Conservation (phyloP, 2,888 invertebrate genomes). For the Eupithecia tripunctaria region DNA sequence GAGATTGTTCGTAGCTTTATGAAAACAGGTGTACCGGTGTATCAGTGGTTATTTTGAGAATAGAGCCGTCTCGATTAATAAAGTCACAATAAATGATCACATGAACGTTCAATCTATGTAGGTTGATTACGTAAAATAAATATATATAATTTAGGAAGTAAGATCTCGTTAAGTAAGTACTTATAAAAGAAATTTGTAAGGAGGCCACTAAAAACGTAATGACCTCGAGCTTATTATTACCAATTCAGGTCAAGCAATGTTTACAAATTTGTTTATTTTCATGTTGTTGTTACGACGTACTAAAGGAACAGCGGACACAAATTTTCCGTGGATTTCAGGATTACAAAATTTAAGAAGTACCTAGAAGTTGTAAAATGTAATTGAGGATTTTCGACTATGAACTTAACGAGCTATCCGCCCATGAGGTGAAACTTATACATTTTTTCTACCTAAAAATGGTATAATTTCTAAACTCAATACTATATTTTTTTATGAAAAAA, state of each 20-base stretch:
- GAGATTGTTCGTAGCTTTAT: no score
- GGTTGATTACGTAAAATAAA: slow-evolving; percentile 17
- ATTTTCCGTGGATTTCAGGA: slow-evolving; percentile 19
- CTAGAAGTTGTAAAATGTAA: not conserved
- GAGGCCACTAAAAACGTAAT: slow-evolving; percentile 37
- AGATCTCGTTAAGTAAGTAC: slow-evolving; percentile 24
- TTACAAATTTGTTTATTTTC: slow-evolving; percentile 20
- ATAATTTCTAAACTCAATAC: not conserved
- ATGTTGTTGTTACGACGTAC: slow-evolving; percentile 13
- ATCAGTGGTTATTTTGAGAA: not conserved
- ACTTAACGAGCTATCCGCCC: no score
- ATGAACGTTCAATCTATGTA: not conserved
- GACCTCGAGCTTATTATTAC: slow-evolving; percentile 31
- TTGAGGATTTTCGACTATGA: not conserved
- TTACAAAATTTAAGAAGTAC: slow-evolving; percentile 13
- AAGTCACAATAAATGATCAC: not conserved
- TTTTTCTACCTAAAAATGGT: not conserved
- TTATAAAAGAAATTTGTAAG: slow-evolving; percentile 26
- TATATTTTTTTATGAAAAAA: not conserved
- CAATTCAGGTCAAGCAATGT: slow-evolving; percentile 34
- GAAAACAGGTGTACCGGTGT: no score
- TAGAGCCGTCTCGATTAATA: not conserved
- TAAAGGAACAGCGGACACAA: slow-evolving; percentile 17
- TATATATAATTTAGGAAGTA: slow-evolving; percentile 24
- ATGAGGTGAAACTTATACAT: not conserved